Conservation (phyloP, 2,113 vertebrate species). For the Triplophysa rosa region DNA sequence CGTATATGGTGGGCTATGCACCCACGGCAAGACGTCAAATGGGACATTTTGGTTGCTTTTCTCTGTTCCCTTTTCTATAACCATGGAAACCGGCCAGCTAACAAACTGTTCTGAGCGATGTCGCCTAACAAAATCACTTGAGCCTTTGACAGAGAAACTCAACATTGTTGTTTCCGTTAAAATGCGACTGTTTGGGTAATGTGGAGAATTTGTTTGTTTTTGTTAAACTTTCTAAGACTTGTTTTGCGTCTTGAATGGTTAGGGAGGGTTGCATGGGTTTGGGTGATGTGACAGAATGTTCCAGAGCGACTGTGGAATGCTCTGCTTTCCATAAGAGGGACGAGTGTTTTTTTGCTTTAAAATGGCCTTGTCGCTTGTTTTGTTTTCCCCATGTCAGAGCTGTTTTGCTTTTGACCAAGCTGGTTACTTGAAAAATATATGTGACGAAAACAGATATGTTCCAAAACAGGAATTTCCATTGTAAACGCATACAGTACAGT, state of each 20-base stretch:
- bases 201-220: neutral
- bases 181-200: neutral
- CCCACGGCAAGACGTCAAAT: conserved; percentile 32
- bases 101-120: conserved; percentile 57
- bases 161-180: neutral
- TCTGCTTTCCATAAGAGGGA: conserved; percentile 31
- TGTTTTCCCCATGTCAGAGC: conserved; percentile 1
- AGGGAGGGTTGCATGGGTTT: conserved; percentile 38
- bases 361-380: conserved; percentile 44
- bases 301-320: conserved; percentile 65
- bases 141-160: neutral
- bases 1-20: conserved; percentile 48
- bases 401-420: conserved; percentile 21
- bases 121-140: neutral
- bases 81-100: conserved; percentile 61
- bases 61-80: conserved; percentile 46
- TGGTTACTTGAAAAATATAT: conserved; percentile 2
- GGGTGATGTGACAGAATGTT: conserved; percentile 70
- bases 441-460: conserved; percentile 28
- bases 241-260: neutral
- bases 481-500: conserved; percentile 34
- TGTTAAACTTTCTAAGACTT: neutral
- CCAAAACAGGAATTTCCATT: neutral
- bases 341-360: conserved; percentile 28
- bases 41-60: conserved; percentile 49